phyloP scores from a whole-genome alignment of 2,888 invertebrate species.

The Drosophila longiperda region DNA sequence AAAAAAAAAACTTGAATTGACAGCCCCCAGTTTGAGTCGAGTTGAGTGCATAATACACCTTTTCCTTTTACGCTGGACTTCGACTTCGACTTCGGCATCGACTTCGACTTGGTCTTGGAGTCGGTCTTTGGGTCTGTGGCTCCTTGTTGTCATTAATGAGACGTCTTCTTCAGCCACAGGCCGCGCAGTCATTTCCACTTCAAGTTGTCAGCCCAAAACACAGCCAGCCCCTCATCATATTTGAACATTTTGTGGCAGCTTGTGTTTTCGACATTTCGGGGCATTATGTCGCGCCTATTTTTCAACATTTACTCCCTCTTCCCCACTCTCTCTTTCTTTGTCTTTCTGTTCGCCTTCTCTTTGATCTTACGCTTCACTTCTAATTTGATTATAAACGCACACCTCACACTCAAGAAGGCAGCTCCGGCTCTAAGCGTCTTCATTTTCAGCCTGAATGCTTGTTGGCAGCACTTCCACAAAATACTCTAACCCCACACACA shows the following conservation, averaged over 20 bases:
- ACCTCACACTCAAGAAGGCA: conserved; percentile 47
- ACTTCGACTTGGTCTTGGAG: not conserved
- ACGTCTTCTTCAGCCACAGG: conserved; percentile 75
- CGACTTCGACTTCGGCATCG: not conserved
- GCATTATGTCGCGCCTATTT: conserved; percentile 81
- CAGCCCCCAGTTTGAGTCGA: conserved; percentile 32
- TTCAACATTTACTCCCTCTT: conserved; percentile 17
- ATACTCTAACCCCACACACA: conserved; percentile 1
- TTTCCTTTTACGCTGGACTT: conserved; percentile 56
- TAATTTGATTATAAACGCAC: conserved; percentile 82
- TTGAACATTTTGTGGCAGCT: conserved; percentile 65
- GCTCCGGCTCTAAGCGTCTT: conserved; percentile 58
- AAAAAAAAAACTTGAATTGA: conserved; percentile 60
- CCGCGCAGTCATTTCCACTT: conserved; percentile 80
- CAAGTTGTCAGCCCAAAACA: conserved; percentile 72
- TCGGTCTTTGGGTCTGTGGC: conserved; percentile 25
- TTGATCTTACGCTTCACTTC: conserved; percentile 79
- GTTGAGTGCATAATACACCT: conserved; percentile 77
- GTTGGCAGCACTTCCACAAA: conserved; percentile 54
- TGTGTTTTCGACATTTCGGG: conserved; percentile 76
- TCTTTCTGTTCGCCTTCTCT: conserved; percentile 40
- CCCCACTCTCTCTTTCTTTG: not conserved
- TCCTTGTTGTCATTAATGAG: conserved; percentile 83
- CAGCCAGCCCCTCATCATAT: conserved; percentile 71
- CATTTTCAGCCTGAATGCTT: conserved; percentile 70